Conservation (phyloP, 2,888 invertebrate genomes). For the Eristalis tenax region DNA sequence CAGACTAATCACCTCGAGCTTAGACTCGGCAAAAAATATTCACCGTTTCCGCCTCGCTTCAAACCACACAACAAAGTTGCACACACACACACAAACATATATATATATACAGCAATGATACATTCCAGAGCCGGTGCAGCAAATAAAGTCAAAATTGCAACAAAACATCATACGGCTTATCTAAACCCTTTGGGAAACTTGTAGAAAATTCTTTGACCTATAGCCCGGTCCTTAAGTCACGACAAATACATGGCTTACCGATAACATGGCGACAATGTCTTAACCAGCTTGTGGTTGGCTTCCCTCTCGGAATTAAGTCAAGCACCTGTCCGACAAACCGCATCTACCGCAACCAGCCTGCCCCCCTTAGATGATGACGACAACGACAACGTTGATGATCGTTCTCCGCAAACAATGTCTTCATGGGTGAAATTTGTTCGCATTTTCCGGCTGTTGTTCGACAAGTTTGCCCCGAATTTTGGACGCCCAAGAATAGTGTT, state of each 20-base stretch:
- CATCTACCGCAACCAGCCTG: constrained; percentile 19
- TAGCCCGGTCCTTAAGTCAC: not conserved
- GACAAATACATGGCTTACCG: not conserved
- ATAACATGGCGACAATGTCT: constrained; percentile 3
- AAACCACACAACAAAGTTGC: not conserved
- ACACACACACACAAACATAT: not conserved
- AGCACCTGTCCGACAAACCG: constrained; percentile 33
- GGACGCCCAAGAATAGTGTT: constrained; percentile 16
- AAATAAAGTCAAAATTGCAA: not conserved
- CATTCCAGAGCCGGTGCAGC: not conserved
- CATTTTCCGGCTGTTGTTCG: constrained; percentile 52
- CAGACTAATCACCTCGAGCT: not conserved
- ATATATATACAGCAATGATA: not conserved
- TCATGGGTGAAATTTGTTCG: constrained; percentile 48
- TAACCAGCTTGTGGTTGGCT: constrained; percentile 15
- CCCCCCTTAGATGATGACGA: not conserved
- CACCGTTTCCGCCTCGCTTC: not conserved
- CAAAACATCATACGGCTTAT: not conserved
- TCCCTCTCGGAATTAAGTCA: constrained; percentile 33
- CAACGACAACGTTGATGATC: constrained; percentile 13
- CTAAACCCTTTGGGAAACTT: not conserved
- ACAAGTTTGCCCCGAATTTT: constrained; percentile 56
- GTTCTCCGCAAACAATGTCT: constrained; percentile 46
- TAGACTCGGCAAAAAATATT: not conserved
- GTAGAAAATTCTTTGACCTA: constrained; percentile 3